Evolutionary conservation across 2,113 vertebrate genomes (phyloP).

Genomic region (Gnathonemus longibarbis): DNA sequence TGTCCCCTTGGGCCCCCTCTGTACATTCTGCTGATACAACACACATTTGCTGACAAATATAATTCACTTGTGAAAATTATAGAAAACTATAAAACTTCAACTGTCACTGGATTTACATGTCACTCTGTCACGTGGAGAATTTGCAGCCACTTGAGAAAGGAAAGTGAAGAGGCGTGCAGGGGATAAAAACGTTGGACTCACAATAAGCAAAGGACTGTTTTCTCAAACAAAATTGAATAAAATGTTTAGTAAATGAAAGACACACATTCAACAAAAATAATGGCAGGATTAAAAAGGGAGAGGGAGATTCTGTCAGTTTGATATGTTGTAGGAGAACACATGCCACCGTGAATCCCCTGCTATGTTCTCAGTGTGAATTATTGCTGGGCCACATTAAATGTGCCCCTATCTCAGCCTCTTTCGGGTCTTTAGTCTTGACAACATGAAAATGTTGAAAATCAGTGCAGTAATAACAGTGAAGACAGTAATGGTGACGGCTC

Average conservation of each 20-base stretch:
- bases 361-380: neutral
- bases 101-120: neutral
- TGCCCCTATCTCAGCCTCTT: neutral
- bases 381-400: neutral
- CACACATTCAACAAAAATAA: neutral
- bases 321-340: neutral
- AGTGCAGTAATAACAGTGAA: neutral
- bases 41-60: neutral
- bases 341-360: neutral
- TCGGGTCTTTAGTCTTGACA: neutral
- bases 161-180: neutral
- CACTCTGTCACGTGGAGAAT: neutral
- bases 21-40: neutral
- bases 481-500: neutral
- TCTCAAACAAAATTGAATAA: neutral
- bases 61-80: neutral
- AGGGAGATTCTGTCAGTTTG: neutral
- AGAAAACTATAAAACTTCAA: neutral
- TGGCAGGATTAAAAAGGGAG: neutral
- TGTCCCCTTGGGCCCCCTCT: neutral
- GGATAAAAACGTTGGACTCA: neutral
- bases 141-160: neutral
- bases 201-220: neutral
- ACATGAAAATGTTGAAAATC: neutral
- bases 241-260: neutral